Evolutionary conservation across 1,140 invertebrate genomes (phyloP).

Genomic region (Sitobion miscanthi): DNA sequence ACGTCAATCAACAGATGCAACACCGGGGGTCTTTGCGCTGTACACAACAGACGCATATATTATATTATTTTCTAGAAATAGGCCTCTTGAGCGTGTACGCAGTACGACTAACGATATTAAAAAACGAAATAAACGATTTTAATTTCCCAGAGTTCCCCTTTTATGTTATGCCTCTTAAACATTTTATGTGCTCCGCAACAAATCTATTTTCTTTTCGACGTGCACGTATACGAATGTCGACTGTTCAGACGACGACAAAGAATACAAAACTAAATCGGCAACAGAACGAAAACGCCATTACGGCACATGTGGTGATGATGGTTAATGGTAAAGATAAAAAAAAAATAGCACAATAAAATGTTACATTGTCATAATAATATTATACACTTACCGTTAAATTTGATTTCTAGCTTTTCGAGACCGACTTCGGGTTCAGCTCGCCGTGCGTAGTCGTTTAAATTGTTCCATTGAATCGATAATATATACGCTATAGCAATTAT

Average conservation of each 20-base stretch:
- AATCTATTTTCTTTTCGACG: conserved; percentile 28
- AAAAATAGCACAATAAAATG: neutral
- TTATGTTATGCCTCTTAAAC: conserved; percentile 28
- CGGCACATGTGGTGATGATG: neutral
- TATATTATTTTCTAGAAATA: conserved; percentile 15
- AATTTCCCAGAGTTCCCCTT: conserved; percentile 33
- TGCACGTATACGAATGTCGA: neutral
- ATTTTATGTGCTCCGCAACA: neutral
- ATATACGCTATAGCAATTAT: neutral
- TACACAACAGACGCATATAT: conserved; percentile 13
- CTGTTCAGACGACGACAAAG: neutral
- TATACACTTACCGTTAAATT: conserved; percentile 18
- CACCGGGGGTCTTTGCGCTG: neutral
- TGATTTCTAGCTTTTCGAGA: conserved; percentile 10
- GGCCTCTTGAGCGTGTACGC: conserved; percentile 13
- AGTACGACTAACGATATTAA: conserved; percentile 3
- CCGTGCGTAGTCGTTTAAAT: neutral
- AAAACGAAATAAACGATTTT: conserved; percentile 15
- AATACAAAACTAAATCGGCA: conserved; percentile 13
- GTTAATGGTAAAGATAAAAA: neutral
- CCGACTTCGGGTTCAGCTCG: neutral
- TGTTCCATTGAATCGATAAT: neutral
- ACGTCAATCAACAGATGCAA: conserved; percentile 10
- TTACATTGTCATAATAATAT: conserved; percentile 23
- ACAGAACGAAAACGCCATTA: neutral